Evolutionary conservation across 2,113 vertebrate species (phyloP).

Genomic region (Herpetotheres cachinnans): DNA sequence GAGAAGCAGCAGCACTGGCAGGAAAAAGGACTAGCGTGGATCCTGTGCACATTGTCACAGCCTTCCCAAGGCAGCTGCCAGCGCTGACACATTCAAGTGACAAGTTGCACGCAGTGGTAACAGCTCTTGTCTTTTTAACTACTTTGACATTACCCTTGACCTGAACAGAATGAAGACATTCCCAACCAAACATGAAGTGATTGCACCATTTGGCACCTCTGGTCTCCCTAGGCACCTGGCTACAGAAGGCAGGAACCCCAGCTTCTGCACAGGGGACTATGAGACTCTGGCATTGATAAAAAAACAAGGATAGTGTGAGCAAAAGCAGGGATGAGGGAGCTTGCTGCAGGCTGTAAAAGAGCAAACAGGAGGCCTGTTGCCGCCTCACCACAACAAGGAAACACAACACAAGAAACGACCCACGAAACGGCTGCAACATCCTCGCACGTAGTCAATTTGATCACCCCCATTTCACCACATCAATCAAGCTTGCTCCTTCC

Average conservation of each 20-base stretch:
- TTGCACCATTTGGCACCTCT: neutral
- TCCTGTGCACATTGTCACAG: neutral
- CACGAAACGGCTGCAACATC: neutral
- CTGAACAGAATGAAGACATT: neutral
- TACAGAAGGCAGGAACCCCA: neutral
- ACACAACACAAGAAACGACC: neutral
- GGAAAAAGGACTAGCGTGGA: neutral
- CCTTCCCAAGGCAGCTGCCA: neutral
- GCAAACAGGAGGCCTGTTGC: neutral
- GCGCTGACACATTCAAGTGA: neutral
- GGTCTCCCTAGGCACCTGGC: neutral
- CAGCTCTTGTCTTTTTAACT: neutral
- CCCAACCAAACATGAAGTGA: neutral
- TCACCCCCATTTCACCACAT: neutral
- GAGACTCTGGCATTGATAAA: neutral
- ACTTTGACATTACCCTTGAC: neutral
- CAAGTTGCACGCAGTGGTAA: neutral
- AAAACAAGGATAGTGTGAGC: neutral
- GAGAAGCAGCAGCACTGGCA: neutral
- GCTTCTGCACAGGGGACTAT: neutral
- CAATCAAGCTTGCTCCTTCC: neutral
- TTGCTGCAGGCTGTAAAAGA: neutral
- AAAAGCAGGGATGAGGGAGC: neutral
- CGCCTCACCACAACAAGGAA: neutral
- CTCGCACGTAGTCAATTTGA: rapidly evolving